Evolutionary conservation across 2,113 vertebrate species (phyloP), one percentile per base, ranked within the genome.

Genomic region (Ivindomyrus marchei): DNA sequence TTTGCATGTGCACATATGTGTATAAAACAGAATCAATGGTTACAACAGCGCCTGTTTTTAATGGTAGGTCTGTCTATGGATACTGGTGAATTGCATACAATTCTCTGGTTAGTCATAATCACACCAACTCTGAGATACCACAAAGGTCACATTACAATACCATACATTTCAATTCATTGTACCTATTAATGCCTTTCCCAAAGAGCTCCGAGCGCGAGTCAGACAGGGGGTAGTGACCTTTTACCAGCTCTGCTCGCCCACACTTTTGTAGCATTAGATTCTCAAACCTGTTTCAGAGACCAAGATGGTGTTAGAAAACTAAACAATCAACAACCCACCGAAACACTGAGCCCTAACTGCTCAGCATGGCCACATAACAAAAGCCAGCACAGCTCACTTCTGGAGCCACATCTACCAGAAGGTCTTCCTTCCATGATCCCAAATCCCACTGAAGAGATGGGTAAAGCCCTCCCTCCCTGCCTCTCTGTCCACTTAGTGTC

Each of bases 401-500:
- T 45, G 70, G 36, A 36, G 19, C 27, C 7, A 52, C 62, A 80
- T 39, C 46, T 66, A 62, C 52, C 50, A 53, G 13, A 27, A 89
- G n/a, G 19, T 85, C 10, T 45, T 89, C 46, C 49, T 31, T 89
- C 24, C 47, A 27, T 84, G 9, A 83, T 19, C 74, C 10, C 80
- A 85, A 31, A 13, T 89, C 27, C 90, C 87, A 56, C 15, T 31
- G 27, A 87, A 87, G n/a, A 87, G 8, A 46, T 11, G 27, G 27
- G 77, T 50, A 39, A 39, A 56, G 24, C 62, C 24, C 85, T n/a
- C 49, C 49, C 66, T 21, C 5, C 52, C 95, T 21, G 19, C 58
- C 3, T 19, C 49, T 49, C 24, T 70, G 10, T 42, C 74, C 87
- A 19, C 50, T 95, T 93, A 95, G 90, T 94, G 95, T 93, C 95